phyloP scores from a whole-genome alignment of 2,113 vertebrate genomes.

The Neofelis nebulosa region DNA sequence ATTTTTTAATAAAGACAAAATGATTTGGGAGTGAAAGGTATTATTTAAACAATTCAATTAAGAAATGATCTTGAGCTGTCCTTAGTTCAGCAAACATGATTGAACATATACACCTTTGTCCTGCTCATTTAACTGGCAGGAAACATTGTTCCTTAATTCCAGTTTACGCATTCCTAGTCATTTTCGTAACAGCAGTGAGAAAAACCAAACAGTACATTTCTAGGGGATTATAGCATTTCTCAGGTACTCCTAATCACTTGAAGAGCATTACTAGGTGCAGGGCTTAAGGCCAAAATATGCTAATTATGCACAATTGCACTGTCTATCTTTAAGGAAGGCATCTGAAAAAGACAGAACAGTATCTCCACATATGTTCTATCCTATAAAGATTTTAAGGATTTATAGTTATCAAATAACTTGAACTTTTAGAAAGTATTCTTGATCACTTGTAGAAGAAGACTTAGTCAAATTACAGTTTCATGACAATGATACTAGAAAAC shows the following conservation, averaged over 20 bases:
- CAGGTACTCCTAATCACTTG: conserved; percentile 54
- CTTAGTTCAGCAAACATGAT: conserved; percentile 34
- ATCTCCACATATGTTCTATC: background rate
- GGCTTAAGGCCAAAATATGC: conserved; percentile 47
- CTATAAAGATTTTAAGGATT: conserved; percentile 13
- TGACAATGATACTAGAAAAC: background rate
- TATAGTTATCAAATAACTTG: conserved; percentile 53
- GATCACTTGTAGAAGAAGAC: background rate
- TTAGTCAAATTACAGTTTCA: conserved; percentile 23
- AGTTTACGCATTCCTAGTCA: conserved; percentile 55
- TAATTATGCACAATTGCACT: conserved; percentile 37
- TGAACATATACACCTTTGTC: conserved; percentile 50
- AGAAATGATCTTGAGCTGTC: conserved; percentile 24
- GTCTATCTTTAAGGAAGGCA: background rate
- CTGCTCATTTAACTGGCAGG: conserved; percentile 43
- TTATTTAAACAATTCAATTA: conserved; percentile 51
- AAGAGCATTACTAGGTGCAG: conserved; percentile 30
- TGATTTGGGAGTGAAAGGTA: background rate
- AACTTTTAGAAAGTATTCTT: conserved; percentile 62
- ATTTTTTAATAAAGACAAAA: conserved; percentile 17
- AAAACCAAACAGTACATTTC: conserved; percentile 61
- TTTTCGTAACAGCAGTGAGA: conserved; percentile 61
- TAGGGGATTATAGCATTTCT: conserved; percentile 59
- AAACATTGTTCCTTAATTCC: conserved; percentile 59
- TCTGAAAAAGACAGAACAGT: conserved; percentile 37